Conservation (phyloP, 2,113 vertebrate genomes). For the Andinoacara biseriatus region DNA sequence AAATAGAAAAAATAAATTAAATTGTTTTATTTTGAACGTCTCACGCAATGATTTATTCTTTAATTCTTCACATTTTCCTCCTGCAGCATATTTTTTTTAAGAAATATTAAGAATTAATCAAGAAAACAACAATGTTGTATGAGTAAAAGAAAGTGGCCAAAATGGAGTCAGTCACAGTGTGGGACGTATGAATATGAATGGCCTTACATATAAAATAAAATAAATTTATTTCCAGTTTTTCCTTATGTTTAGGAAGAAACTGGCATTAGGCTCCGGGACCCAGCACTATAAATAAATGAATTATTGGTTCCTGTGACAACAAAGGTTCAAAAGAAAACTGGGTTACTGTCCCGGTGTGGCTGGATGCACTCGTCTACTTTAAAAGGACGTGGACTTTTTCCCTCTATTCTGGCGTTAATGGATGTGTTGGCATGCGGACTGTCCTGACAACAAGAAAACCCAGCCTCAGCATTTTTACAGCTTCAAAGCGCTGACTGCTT, state of each 20-base stretch:
- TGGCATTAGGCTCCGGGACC: not conserved
- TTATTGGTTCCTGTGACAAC: not conserved
- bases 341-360: not conserved
- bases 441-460: constrained; percentile 29
- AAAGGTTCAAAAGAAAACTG: not conserved
- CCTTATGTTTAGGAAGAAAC: not conserved
- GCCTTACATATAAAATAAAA: not conserved
- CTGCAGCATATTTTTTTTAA: too few relatives aligned
- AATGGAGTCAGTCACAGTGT: not conserved
- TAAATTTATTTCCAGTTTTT: not conserved
- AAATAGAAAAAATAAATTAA: too few relatives aligned
- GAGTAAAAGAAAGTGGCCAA: not conserved
- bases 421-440: constrained; percentile 44
- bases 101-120: not conserved
- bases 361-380: not conserved
- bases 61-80: not conserved
- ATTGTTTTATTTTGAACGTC: not conserved
- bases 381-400: not conserved
- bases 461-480: constrained; percentile 42
- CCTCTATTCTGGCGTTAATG: constrained; percentile 21
- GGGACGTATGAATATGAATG: not conserved
- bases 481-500: not conserved
- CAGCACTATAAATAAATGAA: not conserved
- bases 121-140: not conserved
- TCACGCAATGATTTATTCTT: not conserved